A percentile compares a stretch with the other conserved stretches of the same genome.
Evolutionary conservation across 2,888 invertebrate species (phyloP).

Genomic region (Sialis fuliginosa): DNA sequence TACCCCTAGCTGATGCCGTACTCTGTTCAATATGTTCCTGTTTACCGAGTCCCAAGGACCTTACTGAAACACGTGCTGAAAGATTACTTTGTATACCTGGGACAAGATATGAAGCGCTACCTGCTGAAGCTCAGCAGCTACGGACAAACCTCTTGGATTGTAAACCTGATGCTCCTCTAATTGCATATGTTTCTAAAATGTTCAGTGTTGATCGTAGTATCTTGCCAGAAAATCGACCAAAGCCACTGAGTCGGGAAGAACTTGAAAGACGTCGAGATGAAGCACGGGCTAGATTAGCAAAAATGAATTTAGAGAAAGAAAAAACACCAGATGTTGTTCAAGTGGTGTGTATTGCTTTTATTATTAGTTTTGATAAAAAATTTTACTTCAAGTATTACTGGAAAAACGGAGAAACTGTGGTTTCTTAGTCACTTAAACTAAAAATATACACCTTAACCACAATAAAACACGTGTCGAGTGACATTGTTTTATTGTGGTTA

Average conservation of each 20-base stretch:
- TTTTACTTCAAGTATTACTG: too few relatives aligned
- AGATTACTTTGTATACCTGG: constrained; percentile 62
- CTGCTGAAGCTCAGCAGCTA: constrained; percentile 47
- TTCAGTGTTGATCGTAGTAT: constrained; percentile 57
- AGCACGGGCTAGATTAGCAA: constrained; percentile 46
- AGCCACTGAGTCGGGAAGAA: constrained; percentile 57
- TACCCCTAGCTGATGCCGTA: constrained; percentile 69
- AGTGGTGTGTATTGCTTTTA: too few relatives aligned
- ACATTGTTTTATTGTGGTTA: too few relatives aligned
- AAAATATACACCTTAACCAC: too few relatives aligned
- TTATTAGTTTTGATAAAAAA: too few relatives aligned
- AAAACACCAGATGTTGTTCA: not conserved
- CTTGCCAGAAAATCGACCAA: constrained; percentile 65
- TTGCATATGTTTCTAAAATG: constrained; percentile 79
- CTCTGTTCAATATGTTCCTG: constrained; percentile 62
- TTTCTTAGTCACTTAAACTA: too few relatives aligned
- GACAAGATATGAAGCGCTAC: constrained; percentile 46
- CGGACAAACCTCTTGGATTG: constrained; percentile 53
- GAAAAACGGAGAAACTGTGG: too few relatives aligned
- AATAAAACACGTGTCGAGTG: too few relatives aligned
- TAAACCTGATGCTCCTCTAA: constrained; percentile 42
- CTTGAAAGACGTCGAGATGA: constrained; percentile 46
- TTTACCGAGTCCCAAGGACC: constrained; percentile 65
- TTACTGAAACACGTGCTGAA: constrained; percentile 61
- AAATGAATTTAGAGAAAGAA: constrained; percentile 21